phyloP scores from a whole-genome alignment of 2,888 invertebrate genomes.

The Imbricaverruca yamaguchii region DNA sequence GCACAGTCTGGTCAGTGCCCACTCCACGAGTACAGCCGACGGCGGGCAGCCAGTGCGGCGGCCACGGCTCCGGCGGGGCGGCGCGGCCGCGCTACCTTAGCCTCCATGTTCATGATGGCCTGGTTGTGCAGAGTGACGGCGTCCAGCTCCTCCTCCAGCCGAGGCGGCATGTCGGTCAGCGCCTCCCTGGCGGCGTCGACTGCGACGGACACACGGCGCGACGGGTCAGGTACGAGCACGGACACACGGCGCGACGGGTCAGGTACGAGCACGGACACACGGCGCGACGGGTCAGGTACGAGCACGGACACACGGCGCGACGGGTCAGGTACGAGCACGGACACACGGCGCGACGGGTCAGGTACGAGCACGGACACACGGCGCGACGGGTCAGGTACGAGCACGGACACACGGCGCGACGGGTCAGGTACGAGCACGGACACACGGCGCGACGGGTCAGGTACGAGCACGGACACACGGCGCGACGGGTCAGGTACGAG shows the following conservation, averaged over 20 bases:
- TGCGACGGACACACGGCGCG: slow-evolving; percentile 37
- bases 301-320: slow-evolving; percentile 21
- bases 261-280: slow-evolving; percentile 24
- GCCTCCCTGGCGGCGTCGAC: slow-evolving; percentile 80
- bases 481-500: background rate
- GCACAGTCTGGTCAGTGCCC: no score
- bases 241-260: background rate
- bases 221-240: background rate
- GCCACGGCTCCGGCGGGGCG: no score
- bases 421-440: slow-evolving; percentile 23
- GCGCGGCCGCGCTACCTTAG: slow-evolving; percentile 43
- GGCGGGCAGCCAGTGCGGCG: no score
- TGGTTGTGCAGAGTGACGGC: slow-evolving; percentile 96
- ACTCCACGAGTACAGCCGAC: no score
- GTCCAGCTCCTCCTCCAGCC: slow-evolving; percentile 94
- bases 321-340: slow-evolving; percentile 24
- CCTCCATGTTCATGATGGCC: slow-evolving; percentile 82
- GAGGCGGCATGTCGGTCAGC: slow-evolving; percentile 78
- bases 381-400: background rate
- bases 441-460: background rate
- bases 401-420: slow-evolving; percentile 22
- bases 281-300: background rate
- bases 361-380: slow-evolving; percentile 24
- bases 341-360: background rate
- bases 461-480: slow-evolving; percentile 24